phyloP scores from a whole-genome alignment of 2,888 invertebrate species.

The Apoda limacodes region DNA sequence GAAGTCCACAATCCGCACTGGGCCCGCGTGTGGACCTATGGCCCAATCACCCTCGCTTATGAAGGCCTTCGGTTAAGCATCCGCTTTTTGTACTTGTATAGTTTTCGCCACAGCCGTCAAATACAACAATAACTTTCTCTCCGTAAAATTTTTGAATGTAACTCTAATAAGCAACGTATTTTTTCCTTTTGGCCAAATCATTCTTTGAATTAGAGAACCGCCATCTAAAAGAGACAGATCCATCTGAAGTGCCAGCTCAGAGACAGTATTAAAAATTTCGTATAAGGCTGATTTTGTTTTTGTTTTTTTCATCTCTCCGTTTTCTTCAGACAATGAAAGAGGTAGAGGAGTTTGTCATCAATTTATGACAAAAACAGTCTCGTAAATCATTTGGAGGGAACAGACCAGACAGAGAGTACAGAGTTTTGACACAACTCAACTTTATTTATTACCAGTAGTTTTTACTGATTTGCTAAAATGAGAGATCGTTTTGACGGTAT shows the following conservation, averaged over 20 bases:
- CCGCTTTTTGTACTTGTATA: conserved; percentile 16
- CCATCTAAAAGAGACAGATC: conserved; percentile 5
- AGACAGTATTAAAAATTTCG: conserved; percentile 1
- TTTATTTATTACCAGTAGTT: conserved; percentile 6
- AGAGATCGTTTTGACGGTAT: conserved; percentile 9
- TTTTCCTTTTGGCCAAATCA: conserved; percentile 20
- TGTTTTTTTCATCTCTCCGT: conserved; percentile 2
- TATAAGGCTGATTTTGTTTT: conserved; percentile 4
- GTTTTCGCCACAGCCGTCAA: conserved; percentile 17
- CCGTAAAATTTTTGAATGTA: conserved; percentile 19
- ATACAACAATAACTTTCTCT: conserved; percentile 16
- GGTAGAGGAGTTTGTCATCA: conserved; percentile 4
- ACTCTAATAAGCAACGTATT: conserved; percentile 16
- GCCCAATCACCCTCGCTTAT: too few species aligned
- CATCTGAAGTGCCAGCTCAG: conserved; percentile 1
- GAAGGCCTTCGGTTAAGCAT: conserved; percentile 9
- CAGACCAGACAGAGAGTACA: conserved; percentile 2
- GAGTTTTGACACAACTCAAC: conserved; percentile 4
- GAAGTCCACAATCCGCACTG: too few species aligned
- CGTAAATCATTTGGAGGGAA: conserved; percentile 5
- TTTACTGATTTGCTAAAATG: conserved; percentile 8
- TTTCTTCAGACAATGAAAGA: conserved; percentile 4
- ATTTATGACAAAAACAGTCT: conserved; percentile 3
- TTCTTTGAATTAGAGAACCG: conserved; percentile 13
- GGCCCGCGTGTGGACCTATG: too few species aligned